Evolutionary conservation across 2,797 vertebrate genomes (phyloP).

Genomic region (Notolepis coatsorum): DNA sequence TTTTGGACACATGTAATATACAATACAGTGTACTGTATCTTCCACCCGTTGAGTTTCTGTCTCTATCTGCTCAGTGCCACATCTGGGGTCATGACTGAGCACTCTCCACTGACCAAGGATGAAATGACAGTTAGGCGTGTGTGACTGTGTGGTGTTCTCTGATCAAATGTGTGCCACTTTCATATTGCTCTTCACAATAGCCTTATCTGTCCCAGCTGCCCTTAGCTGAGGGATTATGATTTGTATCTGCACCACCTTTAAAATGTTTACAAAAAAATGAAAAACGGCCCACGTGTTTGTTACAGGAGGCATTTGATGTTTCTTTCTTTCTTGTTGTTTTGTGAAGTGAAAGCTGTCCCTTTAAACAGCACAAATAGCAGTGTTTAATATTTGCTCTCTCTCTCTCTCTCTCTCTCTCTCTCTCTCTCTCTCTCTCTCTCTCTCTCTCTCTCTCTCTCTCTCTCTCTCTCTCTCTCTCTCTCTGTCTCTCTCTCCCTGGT

Average conservation of each 20-base stretch:
- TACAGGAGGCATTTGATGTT: neutral
- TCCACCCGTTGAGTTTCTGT: neutral
- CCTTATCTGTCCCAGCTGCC: neutral
- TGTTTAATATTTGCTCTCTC: constrained; percentile 6
- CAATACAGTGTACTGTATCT: neutral
- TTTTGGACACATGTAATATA: no score
- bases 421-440: neutral
- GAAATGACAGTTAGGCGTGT: neutral
- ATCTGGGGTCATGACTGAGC: neutral
- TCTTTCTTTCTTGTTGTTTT: neutral
- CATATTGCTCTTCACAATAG: neutral
- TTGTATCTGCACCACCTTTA: neutral
- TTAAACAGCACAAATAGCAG: neutral
- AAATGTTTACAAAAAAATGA: neutral
- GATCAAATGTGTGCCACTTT: neutral
- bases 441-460: neutral
- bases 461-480: neutral
- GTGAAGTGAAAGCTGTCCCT: neutral
- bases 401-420: constrained; percentile 6
- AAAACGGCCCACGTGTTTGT: neutral
- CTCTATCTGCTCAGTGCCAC: neutral
- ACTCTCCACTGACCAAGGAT: neutral
- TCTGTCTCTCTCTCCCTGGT: constrained; percentile 6
- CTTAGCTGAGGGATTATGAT: neutral
- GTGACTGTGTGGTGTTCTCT: neutral